Percentiles rank a stretch among this genome's conserved stretches.
Conservation (phyloP, 1,140 invertebrate species). For the Sycobia sp. region DNA sequence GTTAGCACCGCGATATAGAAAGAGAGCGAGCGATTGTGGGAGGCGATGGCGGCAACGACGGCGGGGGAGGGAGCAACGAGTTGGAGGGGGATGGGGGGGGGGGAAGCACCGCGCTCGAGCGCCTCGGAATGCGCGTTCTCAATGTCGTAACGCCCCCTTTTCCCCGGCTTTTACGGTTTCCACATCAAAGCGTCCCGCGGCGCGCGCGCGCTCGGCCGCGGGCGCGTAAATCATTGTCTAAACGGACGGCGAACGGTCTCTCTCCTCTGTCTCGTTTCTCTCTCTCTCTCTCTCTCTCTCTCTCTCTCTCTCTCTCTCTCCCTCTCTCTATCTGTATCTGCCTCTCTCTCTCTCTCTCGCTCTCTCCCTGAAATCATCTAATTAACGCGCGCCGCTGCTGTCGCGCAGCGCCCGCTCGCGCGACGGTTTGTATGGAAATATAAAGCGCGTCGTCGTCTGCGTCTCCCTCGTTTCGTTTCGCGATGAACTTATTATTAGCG, state of each 20-base stretch:
- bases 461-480: too few relatives aligned
- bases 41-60: background rate
- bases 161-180: background rate
- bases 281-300: background rate
- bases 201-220: background rate
- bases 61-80: too few relatives aligned
- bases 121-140: background rate
- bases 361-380: slow-evolving; percentile 18
- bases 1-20: background rate
- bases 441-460: too few relatives aligned
- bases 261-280: slow-evolving; percentile 12
- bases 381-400: background rate
- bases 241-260: background rate
- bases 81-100: background rate
- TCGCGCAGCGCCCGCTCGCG: too few relatives aligned
- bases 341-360: background rate
- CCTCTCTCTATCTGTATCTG: background rate
- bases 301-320: background rate
- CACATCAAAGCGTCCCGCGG: background rate
- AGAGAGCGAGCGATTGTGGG: background rate
- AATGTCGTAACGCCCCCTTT: background rate
- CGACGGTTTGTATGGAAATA: too few relatives aligned
- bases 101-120: background rate
- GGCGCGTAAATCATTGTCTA: background rate
- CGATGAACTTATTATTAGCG: too few relatives aligned